These are phyloP conservation scores for Dipodomys spectabilis DNA, from an alignment of 2,113 vertebrate genomes.

Conservation along the genomic window DNA sequence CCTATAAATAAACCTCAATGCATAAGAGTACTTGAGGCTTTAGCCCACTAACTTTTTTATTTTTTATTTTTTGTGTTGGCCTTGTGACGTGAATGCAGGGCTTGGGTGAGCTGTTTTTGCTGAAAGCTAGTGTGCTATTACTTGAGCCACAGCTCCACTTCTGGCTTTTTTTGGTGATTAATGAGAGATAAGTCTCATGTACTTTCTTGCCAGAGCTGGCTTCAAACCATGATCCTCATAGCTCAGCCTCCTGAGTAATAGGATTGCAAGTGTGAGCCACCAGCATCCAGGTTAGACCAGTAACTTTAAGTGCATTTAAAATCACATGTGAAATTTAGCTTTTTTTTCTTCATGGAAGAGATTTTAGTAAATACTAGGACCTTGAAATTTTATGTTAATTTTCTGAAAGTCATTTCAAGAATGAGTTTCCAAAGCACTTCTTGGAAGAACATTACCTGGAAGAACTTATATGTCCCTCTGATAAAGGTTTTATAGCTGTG, in stretches of 20 bases:
- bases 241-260: too few relatives aligned
- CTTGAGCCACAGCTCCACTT: too few relatives aligned
- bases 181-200: too few relatives aligned
- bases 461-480: background rate
- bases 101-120: too few relatives aligned
- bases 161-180: too few relatives aligned
- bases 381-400: slow-evolving; percentile 6
- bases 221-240: too few relatives aligned
- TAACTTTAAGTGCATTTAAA: slow-evolving; percentile 40
- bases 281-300: too few relatives aligned
- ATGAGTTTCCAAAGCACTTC: slow-evolving; percentile 53
- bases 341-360: slow-evolving; percentile 2
- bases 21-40: background rate
- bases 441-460: slow-evolving; percentile 10
- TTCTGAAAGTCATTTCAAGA: background rate
- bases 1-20: slow-evolving; percentile 32
- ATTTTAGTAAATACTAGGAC: slow-evolving; percentile 23
- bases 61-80: too few relatives aligned
- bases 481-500: background rate
- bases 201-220: too few relatives aligned
- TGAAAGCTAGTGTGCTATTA: too few relatives aligned
- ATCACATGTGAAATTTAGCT: background rate
- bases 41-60: background rate
- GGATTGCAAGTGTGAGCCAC: too few relatives aligned
- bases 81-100: too few relatives aligned